Percentiles rank a stretch among this genome's conserved stretches.
Evolutionary conservation across 2,888 invertebrate species (phyloP).

Genomic region (Philonicus albiceps): DNA sequence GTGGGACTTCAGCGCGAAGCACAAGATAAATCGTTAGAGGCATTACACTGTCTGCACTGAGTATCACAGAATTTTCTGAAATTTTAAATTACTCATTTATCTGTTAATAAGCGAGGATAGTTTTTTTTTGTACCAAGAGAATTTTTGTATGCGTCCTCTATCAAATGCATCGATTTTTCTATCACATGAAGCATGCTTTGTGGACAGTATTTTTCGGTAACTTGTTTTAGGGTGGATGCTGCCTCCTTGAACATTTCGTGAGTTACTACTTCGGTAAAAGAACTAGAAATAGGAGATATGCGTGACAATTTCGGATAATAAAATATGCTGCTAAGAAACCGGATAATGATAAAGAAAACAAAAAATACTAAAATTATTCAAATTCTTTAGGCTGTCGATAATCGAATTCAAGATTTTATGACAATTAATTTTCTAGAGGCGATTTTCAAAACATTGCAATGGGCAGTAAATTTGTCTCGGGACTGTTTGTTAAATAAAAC

Average conservation of each 20-base stretch:
- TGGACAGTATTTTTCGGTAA: conserved; percentile 62
- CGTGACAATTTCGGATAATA: no score
- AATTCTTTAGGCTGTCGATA: no score
- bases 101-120: neutral
- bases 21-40: conserved; percentile 61
- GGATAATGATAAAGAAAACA: no score
- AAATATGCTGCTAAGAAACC: no score
- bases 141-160: conserved; percentile 58
- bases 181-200: conserved; percentile 62
- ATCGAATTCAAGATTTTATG: no score
- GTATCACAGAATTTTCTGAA: conserved; percentile 55
- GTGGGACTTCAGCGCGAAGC: conserved; percentile 61
- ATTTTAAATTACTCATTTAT: neutral
- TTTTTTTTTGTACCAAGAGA: conserved; percentile 53
- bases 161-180: conserved; percentile 59
- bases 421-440: no score
- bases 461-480: no score
- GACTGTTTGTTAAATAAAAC: no score
- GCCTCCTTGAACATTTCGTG: conserved; percentile 57
- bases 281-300: conserved; percentile 50
- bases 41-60: conserved; percentile 61
- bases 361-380: no score
- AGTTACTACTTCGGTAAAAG: conserved; percentile 55
- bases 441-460: no score
- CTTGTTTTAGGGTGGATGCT: conserved; percentile 57